These are phyloP conservation scores for Nemopilema nomurai DNA, from an alignment of 30 jellyfish, hydroid and myxozoan genomes.

Conservation along the genomic window DNA sequence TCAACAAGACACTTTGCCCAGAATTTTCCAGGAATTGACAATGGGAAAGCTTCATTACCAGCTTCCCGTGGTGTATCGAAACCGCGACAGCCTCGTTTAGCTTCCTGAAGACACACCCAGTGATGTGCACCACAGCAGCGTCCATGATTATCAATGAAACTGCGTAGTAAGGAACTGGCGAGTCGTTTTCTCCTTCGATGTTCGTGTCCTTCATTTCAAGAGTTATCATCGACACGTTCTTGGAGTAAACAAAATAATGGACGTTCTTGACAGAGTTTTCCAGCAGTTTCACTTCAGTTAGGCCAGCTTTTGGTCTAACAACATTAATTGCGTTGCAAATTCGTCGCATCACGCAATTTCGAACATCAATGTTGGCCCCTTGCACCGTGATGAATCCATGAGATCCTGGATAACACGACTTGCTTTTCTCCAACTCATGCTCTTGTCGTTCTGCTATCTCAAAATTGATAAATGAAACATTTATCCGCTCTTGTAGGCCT, in stretches of 20 bases:
- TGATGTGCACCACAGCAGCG: conserved; percentile 28
- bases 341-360: conserved; percentile 34
- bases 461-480: conserved; percentile 18
- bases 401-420: conserved; percentile 62
- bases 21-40: conserved; percentile 54
- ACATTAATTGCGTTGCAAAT: conserved; percentile 63
- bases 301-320: conserved; percentile 5
- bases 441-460: conserved; percentile 4
- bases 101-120: conserved; percentile 31
- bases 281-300: conserved; percentile 21
- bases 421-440: neutral
- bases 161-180: conserved; percentile 66
- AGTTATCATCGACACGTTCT: conserved; percentile 21
- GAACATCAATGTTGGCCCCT: conserved; percentile 43
- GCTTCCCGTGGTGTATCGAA: conserved; percentile 34
- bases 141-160: conserved; percentile 39
- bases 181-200: conserved; percentile 42
- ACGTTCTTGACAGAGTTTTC: conserved; percentile 25
- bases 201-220: conserved; percentile 26
- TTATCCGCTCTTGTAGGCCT: neutral
- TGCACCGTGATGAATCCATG: conserved; percentile 46
- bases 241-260: conserved; percentile 52
- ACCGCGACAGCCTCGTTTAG: conserved; percentile 80
- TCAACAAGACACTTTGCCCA: conserved; percentile 79
- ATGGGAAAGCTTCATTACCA: conserved; percentile 14